A percentile compares a stretch with the other conserved stretches of the same genome.
These are phyloP conservation scores for Petrolisthes manimaculis DNA, from an alignment of 2,888 invertebrate genomes.

Conservation along the genomic window DNA sequence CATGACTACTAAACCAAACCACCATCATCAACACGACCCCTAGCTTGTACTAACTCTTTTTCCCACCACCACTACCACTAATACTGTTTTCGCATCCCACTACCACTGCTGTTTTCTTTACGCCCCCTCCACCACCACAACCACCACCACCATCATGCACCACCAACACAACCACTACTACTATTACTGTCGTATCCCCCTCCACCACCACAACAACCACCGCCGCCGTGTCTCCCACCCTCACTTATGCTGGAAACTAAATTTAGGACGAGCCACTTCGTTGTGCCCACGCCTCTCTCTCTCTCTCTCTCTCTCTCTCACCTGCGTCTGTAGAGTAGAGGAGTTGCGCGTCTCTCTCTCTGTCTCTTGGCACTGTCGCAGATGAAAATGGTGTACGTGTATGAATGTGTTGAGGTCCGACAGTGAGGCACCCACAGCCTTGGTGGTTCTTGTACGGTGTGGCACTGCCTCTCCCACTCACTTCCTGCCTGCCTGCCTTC, in stretches of 20 bases:
- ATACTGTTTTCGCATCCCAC: constrained; percentile 1
- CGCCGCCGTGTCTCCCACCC: neutral
- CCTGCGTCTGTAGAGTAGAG: neutral
- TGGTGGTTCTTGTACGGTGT: no score
- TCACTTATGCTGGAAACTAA: constrained; percentile 8
- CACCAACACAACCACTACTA: neutral
- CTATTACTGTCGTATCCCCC: neutral
- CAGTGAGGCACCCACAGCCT: neutral
- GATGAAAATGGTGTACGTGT: constrained; percentile 3
- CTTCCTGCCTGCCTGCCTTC: neutral
- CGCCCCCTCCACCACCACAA: neutral
- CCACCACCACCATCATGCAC: neutral
- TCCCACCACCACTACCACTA: neutral
- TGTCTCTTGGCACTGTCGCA: neutral
- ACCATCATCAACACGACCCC: no score
- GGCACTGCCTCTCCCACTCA: neutral
- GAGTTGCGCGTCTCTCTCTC: neutral
- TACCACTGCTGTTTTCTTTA: neutral
- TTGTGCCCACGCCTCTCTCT: neutral
- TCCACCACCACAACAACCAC: constrained; percentile 20
- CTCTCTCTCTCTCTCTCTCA: neutral
- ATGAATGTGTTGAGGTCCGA: neutral
- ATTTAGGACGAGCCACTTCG: constrained; percentile 8
- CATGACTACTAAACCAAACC: neutral
- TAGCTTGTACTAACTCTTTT: no score